phyloP scores from a whole-genome alignment of 2,797 vertebrate species.

The Nyctalus aviator region DNA sequence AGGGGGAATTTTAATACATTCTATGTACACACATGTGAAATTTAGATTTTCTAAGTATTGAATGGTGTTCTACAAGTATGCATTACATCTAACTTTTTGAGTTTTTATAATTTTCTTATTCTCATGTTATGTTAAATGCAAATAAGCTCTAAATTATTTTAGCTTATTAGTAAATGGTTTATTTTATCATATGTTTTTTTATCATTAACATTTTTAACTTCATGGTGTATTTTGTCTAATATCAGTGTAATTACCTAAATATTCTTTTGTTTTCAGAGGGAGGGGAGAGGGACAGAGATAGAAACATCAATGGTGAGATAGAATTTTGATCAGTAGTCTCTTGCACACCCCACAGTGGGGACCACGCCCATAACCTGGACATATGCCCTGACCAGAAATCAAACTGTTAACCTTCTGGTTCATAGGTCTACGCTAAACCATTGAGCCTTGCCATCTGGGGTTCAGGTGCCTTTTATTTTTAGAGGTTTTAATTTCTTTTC shows the following conservation, averaged over 20 bases:
- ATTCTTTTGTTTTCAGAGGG: background rate
- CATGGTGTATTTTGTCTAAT: background rate
- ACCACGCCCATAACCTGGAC: too few relatives aligned
- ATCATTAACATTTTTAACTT: background rate
- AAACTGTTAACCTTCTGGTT: too few relatives aligned
- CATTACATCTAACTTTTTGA: background rate
- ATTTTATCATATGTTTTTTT: background rate
- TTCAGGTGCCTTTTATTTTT: background rate
- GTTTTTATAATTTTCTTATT: background rate
- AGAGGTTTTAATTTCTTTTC: background rate
- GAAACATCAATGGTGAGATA: too few relatives aligned
- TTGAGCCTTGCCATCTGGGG: background rate
- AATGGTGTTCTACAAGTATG: background rate
- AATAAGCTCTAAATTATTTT: background rate
- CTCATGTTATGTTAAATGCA: background rate
- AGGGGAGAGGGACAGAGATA: too few relatives aligned
- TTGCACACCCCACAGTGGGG: too few relatives aligned
- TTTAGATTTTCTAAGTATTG: conserved; percentile 12
- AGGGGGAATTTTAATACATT: background rate
- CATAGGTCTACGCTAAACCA: too few relatives aligned
- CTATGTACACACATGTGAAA: background rate
- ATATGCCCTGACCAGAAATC: too few relatives aligned
- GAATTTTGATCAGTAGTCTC: too few relatives aligned
- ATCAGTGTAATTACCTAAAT: background rate
- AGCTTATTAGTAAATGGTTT: background rate